Conservation (phyloP, 92 coral and sea anemone species). For the Epizoanthus scotinus region DNA sequence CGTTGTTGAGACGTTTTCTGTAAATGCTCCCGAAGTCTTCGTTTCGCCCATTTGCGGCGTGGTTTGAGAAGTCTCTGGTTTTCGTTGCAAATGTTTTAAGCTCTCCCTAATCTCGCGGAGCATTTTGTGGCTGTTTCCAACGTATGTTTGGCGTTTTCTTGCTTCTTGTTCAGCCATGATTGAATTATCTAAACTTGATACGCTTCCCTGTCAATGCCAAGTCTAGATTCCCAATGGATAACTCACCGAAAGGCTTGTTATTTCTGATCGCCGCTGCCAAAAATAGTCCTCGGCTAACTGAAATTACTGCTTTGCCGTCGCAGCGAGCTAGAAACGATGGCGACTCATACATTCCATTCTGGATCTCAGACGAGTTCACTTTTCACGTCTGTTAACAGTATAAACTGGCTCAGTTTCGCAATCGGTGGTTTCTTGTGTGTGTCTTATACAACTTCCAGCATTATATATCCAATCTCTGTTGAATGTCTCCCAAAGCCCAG, state of each 20-base stretch:
- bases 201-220: conserved; percentile 16
- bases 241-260: neutral
- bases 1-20: conserved; percentile 36
- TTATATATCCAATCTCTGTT: neutral
- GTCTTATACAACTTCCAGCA: conserved; percentile 1
- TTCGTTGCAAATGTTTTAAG: conserved; percentile 78
- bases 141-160: conserved; percentile 59
- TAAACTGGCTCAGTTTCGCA: conserved; percentile 32
- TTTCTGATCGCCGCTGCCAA: neutral
- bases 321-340: neutral
- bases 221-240: neutral
- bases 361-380: conserved; percentile 24
- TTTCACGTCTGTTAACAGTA: conserved; percentile 44
- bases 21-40: conserved; percentile 42
- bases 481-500: conserved; percentile 14
- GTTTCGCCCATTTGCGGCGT: conserved; percentile 38
- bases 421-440: conserved; percentile 5
- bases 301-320: conserved; percentile 22
- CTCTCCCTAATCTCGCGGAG: conserved; percentile 86
- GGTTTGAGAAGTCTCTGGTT: conserved; percentile 54
- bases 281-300: conserved; percentile 24
- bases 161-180: conserved; percentile 45
- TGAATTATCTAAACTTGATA: conserved; percentile 19
- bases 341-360: conserved; percentile 34
- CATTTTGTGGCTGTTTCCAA: conserved; percentile 90